Base-by-base conservation (phyloP, 2,888 invertebrate genomes). In the Netelia virgata region DNA sequence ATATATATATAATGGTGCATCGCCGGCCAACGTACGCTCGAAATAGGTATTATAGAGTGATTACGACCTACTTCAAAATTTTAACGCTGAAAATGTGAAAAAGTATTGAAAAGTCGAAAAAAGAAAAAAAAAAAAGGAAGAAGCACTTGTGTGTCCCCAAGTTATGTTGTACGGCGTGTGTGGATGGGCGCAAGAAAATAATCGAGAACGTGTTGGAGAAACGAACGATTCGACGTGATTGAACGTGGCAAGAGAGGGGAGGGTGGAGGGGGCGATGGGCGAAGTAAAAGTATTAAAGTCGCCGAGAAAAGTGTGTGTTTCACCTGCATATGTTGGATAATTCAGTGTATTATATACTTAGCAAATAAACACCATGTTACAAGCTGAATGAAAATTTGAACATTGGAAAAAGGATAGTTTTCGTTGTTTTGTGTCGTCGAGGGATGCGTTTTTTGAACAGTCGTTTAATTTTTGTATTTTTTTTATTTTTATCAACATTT, bases 341-440 rank as follows among this genome's bases (percentile, higher is more conserved):
- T 90, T 91, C 86, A 89, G 89, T 91, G 90, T 91, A 91, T 91
- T 90, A 91, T 92, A 88, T 90, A 89, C 88, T 88, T 89, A 90
- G 88, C 82, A 89, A 90, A 91, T 90, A 91, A 90, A 91, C 73
- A 86, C 69, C 83, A 87, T 85, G 84, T 87, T 87, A 84, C 76
- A 85, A 85, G 75, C 85, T 82, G 79, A 85, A 47, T 59, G 36
- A 36, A 1, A 36, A 36, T 36, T 6, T 36, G 36, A 36, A 0
- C 3, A 36, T 36, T 6, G 5, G 36, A 36, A 6, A 6, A 36
- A 6, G 0, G 6, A 36, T 36, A 0, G 36, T 36, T 36, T 36
- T 36, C 8, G 5, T 36, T 6, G 6, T 5, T 36, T 36, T 6
- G 36, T 6, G 6, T 36, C 36, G 8, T 36, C 6, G 36, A 36